Conservation (phyloP, 2,113 vertebrate genomes). For the Oncorhynchus masou region DNA sequence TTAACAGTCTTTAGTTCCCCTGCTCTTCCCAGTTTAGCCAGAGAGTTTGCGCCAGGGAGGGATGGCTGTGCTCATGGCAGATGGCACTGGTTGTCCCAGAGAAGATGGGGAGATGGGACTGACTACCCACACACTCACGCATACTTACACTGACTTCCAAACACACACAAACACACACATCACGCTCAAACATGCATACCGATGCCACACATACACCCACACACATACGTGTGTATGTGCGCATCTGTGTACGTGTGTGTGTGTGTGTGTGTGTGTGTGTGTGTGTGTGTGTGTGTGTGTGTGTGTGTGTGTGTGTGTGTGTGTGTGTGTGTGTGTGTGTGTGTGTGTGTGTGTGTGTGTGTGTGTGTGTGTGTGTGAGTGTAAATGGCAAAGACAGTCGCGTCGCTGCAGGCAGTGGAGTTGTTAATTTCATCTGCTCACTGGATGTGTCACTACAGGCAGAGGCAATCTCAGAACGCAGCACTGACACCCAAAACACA, state of each 20-base stretch:
- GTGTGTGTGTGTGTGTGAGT: constrained; percentile 6
- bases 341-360: background rate
- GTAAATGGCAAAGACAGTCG: constrained; percentile 64
- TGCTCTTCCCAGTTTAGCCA: constrained; percentile 54
- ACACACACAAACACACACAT: background rate
- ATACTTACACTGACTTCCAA: background rate
- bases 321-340: background rate
- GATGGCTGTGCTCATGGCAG: constrained; percentile 64
- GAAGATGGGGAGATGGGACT: constrained; percentile 41
- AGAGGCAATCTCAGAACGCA: too few relatives aligned
- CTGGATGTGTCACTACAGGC: too few relatives aligned
- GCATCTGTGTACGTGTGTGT: background rate
- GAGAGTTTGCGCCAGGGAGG: constrained; percentile 58
- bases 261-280: background rate
- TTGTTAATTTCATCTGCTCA: constrained; percentile 68
- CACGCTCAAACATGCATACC: too few relatives aligned
- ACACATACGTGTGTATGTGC: background rate
- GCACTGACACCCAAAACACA: background rate
- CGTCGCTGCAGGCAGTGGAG: constrained; percentile 67
- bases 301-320: constrained; percentile 2
- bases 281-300: background rate
- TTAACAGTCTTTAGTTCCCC: constrained; percentile 46
- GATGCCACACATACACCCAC: too few relatives aligned
- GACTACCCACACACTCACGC: background rate
- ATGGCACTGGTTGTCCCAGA: constrained; percentile 64